Evolutionary conservation across 2,113 vertebrate genomes (phyloP).

Genomic region (Petrocephalus microphthalmus): DNA sequence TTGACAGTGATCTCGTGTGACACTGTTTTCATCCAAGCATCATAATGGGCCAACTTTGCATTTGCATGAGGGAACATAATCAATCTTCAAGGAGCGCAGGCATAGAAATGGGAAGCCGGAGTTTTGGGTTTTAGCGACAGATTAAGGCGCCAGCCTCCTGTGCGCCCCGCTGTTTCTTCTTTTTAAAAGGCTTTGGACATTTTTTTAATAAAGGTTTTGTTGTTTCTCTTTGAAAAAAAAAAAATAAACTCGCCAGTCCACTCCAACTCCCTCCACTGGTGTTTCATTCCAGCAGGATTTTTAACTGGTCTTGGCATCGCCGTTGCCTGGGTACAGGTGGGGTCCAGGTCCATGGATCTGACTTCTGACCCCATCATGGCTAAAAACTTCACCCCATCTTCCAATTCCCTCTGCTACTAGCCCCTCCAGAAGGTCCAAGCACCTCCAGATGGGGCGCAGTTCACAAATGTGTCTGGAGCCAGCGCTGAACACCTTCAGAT

Average conservation of each 20-base stretch:
- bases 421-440: background rate
- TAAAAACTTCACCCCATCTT: constrained; percentile 65
- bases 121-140: background rate
- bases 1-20: constrained; percentile 70
- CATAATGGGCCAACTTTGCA: constrained; percentile 46
- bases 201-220: background rate
- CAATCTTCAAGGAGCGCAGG: background rate
- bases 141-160: background rate
- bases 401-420: constrained; percentile 35
- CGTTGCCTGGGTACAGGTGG: constrained; percentile 55
- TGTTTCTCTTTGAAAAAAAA: background rate
- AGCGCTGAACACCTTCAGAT: background rate
- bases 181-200: background rate
- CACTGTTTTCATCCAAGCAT: constrained; percentile 50
- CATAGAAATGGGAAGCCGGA: background rate
- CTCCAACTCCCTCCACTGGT: background rate
- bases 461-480: background rate
- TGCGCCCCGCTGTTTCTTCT: background rate
- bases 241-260: background rate
- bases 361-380: constrained; percentile 78
- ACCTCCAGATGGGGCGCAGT: background rate
- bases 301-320: background rate
- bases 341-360: constrained; percentile 75
- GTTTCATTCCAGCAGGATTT: background rate
- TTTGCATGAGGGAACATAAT: constrained; percentile 56